Evolutionary conservation across 2,888 invertebrate species (phyloP).

Genomic region (Mimumesa dahlbomi): DNA sequence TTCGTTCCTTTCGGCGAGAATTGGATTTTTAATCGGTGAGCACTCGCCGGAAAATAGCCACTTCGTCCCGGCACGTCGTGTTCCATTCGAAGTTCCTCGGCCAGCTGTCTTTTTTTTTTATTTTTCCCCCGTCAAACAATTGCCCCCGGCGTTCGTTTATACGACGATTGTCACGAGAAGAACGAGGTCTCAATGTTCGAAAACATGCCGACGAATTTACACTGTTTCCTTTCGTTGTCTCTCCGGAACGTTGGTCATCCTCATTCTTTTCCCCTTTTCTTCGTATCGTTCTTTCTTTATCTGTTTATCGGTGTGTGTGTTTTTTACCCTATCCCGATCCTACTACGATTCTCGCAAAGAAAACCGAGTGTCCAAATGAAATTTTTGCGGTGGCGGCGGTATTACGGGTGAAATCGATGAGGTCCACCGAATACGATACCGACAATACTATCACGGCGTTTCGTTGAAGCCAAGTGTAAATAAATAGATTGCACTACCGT

Average conservation of each 20-base stretch:
- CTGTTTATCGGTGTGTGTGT: neutral
- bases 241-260: neutral
- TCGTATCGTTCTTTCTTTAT: neutral
- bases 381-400: constrained; percentile 14
- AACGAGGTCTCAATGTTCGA: constrained; percentile 28
- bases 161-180: constrained; percentile 14
- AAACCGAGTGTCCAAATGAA: constrained; percentile 6
- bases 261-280: neutral
- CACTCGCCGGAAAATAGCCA: constrained; percentile 80
- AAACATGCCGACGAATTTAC: constrained; percentile 2
- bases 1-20: constrained; percentile 59
- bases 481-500: constrained; percentile 74
- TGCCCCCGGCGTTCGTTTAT: constrained; percentile 54
- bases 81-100: constrained; percentile 73
- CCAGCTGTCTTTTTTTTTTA: constrained; percentile 76
- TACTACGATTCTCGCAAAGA: constrained; percentile 13
- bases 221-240: neutral
- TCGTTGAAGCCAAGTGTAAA: constrained; percentile 73
- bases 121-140: constrained; percentile 63
- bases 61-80: constrained; percentile 74
- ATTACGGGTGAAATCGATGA: constrained; percentile 34
- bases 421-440: neutral
- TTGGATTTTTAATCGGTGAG: constrained; percentile 80
- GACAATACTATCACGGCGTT: constrained; percentile 64
- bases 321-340: neutral